Evolutionary conservation across 2,113 vertebrate species (phyloP).

Genomic region (Lycocorax pyrrhopterus): DNA sequence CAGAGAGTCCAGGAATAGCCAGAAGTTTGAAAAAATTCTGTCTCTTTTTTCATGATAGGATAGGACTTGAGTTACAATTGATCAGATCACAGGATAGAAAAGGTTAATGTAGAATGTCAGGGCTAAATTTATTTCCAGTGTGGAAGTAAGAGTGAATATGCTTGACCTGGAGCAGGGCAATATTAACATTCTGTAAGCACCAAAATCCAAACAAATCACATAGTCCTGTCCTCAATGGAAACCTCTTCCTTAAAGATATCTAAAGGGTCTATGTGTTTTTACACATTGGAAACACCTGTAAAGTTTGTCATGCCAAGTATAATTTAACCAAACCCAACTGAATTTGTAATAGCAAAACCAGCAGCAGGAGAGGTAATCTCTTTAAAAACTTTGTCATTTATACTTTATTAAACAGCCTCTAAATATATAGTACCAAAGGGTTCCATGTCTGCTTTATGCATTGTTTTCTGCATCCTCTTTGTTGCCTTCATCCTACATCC

Average conservation of each 20-base stretch:
- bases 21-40: background rate
- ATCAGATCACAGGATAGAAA: background rate
- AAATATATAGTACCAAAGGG: background rate
- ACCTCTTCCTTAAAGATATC: constrained; percentile 1
- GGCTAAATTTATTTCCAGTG: background rate
- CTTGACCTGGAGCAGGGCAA: background rate
- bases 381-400: background rate
- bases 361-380: background rate
- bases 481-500: background rate
- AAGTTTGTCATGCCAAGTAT: constrained; percentile 4
- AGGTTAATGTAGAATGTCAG: background rate
- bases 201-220: background rate
- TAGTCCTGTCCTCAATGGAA: background rate
- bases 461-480: background rate
- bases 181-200: background rate
- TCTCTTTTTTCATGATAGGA: background rate
- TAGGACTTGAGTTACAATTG: background rate
- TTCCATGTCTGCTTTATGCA: background rate
- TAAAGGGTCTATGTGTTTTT: constrained; percentile 1
- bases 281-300: background rate
- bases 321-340: background rate
- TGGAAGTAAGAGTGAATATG: background rate
- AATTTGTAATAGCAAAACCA: constrained; percentile 22
- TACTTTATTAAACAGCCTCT: background rate
- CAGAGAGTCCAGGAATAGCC: background rate